Conservation (phyloP, 2,113 vertebrate species). For the Cephalopterus ornatus region DNA sequence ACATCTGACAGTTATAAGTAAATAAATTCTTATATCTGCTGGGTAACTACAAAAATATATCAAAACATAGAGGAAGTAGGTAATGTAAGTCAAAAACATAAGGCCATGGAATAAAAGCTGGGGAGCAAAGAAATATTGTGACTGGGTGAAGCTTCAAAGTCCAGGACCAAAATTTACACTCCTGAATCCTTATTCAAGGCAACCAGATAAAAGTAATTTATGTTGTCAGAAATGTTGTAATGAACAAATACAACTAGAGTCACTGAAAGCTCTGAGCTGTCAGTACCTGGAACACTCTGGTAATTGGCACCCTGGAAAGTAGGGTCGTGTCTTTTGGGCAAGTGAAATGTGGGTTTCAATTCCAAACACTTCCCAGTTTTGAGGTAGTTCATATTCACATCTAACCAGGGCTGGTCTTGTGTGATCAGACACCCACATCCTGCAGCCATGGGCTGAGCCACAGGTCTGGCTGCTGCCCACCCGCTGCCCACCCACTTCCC, state of each 20-base stretch:
- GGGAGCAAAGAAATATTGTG: not conserved
- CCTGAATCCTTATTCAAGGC: not conserved
- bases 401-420: not conserved
- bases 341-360: not conserved
- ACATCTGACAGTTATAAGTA: not conserved
- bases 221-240: not conserved
- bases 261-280: not conserved
- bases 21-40: not conserved
- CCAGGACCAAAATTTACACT: not conserved
- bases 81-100: not conserved
- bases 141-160: not conserved
- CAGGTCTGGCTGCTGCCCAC: not conserved
- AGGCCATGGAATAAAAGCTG: not conserved
- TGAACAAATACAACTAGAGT: not conserved
- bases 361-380: not conserved
- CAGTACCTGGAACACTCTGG: not conserved
- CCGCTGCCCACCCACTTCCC: too few species aligned
- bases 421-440: fast-evolving
- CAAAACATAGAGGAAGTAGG: not conserved
- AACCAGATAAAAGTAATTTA: not conserved
- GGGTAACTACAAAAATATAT: not conserved
- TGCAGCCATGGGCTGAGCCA: not conserved
- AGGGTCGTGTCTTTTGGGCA: not conserved
- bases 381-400: not conserved
- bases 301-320: not conserved